Evolutionary conservation across 35 echinoderm and acorn worm genomes (phyloP).

Genomic region (Apostichopus japonicus): DNA sequence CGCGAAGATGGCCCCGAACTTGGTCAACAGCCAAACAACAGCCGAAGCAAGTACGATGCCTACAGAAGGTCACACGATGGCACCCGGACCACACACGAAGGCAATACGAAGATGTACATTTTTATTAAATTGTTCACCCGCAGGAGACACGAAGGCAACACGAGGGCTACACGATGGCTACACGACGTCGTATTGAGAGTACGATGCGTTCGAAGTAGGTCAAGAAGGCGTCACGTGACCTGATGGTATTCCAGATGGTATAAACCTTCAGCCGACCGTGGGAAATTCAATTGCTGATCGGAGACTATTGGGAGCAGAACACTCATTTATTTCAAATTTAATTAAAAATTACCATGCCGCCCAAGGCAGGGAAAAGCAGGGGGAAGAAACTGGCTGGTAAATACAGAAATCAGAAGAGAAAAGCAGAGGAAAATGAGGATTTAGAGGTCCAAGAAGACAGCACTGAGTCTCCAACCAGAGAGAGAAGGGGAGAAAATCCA

Average conservation of each 20-base stretch:
- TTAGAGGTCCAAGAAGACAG: conserved; percentile 7
- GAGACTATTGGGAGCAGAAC: background rate
- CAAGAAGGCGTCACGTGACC: background rate
- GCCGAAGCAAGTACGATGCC: too few species aligned
- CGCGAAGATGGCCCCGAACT: too few species aligned
- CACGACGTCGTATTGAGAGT: background rate
- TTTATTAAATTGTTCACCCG: background rate
- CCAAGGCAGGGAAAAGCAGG: background rate
- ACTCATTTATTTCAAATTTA: background rate
- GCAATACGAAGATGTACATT: too few species aligned
- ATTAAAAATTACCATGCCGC: background rate
- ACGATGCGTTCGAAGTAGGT: background rate
- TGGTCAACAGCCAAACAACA: too few species aligned
- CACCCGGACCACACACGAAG: background rate
- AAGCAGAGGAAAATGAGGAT: conserved; percentile 30
- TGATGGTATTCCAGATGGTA: background rate
- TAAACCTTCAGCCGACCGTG: background rate
- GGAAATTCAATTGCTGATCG: background rate
- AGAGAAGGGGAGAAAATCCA: background rate
- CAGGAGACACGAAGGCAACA: background rate
- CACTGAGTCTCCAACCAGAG: conserved; percentile 14
- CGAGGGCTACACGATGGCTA: background rate
- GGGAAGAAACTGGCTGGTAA: background rate
- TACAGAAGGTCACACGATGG: background rate
- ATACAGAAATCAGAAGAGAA: conserved; percentile 3